Percentiles rank a stretch among this genome's conserved stretches.
Evolutionary conservation across 2,888 invertebrate species (phyloP).

Genomic region (Chironomus tentans): DNA sequence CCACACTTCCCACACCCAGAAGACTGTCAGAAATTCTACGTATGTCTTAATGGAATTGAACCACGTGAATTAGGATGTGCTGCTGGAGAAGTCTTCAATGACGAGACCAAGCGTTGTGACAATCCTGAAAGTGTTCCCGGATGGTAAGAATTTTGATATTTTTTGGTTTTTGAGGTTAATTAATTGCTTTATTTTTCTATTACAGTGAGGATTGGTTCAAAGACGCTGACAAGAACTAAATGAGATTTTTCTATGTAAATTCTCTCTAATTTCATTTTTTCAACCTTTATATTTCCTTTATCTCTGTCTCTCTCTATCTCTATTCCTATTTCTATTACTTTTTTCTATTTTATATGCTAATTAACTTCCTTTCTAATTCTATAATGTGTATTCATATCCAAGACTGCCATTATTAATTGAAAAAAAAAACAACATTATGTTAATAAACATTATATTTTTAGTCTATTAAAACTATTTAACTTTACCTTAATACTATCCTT

Average conservation of each 20-base stretch:
- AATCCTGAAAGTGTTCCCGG: conserved; percentile 83
- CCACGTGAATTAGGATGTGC: conserved; percentile 83
- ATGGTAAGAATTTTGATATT: conserved; percentile 53
- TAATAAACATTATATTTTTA: conserved; percentile 10
- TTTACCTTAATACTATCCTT: conserved; percentile 3
- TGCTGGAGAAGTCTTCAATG: conserved; percentile 86
- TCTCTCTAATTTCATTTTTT: background rate
- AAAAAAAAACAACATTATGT: background rate
- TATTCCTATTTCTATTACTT: background rate
- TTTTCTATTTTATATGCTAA: background rate
- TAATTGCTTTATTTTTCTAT: conserved; percentile 32
- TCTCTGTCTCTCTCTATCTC: background rate
- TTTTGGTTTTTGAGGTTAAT: background rate
- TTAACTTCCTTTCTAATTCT: background rate
- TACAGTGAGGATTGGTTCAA: conserved; percentile 83
- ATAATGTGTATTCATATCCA: conserved; percentile 6
- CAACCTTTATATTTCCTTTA: background rate
- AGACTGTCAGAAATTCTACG: conserved; percentile 88
- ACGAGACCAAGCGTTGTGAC: conserved; percentile 72
- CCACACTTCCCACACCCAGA: conserved; percentile 77
- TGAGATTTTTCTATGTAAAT: background rate
- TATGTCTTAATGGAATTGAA: conserved; percentile 74
- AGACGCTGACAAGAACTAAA: conserved; percentile 57
- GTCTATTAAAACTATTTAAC: background rate
- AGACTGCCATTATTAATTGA: conserved; percentile 24